phyloP scores from a whole-genome alignment of 1,140 invertebrate genomes.

The Andrena cerasifolii region DNA sequence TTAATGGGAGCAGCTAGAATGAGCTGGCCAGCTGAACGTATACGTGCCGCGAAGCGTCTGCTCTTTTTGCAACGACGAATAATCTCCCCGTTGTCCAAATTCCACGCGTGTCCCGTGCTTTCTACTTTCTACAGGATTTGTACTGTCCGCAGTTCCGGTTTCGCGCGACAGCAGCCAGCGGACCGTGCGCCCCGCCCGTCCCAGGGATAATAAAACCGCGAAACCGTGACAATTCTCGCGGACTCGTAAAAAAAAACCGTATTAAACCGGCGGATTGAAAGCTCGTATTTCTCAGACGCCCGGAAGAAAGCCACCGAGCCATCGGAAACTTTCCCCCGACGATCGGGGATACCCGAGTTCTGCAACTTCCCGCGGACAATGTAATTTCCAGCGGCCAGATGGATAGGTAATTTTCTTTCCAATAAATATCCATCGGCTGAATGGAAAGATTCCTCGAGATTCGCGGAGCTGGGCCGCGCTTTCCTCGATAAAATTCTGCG shows the following conservation, averaged over 20 bases:
- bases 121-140: background rate
- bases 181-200: slow-evolving; percentile 8
- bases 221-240: slow-evolving; percentile 23
- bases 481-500: too few species aligned
- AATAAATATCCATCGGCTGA: background rate
- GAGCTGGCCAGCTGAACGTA: too few species aligned
- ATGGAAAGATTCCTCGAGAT: background rate
- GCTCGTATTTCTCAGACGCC: background rate
- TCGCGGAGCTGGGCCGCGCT: too few species aligned
- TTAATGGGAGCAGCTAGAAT: too few species aligned
- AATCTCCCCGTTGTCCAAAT: background rate
- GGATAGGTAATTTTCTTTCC: background rate
- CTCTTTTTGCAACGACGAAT: background rate
- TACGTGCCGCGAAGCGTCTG: background rate
- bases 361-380: background rate
- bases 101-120: background rate
- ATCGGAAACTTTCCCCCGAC: background rate
- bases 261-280: slow-evolving; percentile 28
- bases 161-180: background rate
- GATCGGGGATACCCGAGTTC: slow-evolving; percentile 18
- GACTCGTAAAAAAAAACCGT: slow-evolving; percentile 36
- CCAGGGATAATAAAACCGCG: slow-evolving; percentile 34
- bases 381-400: slow-evolving; percentile 8
- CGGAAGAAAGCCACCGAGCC: background rate
- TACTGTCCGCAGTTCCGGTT: slow-evolving; percentile 19